Base-by-base conservation (phyloP, 2,888 invertebrate species). In the Dicycla oo region DNA sequence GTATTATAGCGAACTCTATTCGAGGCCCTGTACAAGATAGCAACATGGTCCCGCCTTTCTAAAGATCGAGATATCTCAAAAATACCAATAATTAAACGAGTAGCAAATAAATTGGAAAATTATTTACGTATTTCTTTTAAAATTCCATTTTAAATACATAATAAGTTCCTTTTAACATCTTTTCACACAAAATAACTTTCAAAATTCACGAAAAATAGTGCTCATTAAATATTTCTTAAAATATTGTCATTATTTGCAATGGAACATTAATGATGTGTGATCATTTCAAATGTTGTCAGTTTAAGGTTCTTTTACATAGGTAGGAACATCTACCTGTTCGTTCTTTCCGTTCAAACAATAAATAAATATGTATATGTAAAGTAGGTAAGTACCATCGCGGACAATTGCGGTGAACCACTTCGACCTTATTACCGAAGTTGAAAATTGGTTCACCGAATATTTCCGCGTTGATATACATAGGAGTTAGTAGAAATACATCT, bases 151-250 rank as follows among this genome's bases (percentile, higher is more conserved):
- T 64, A 49, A 34, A 56, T 74, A 61, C 49, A 64, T 43, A 58
- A 40, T 57, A 68, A 53, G n/a, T 69, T 60, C 11, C 51, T 54
- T 75, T 65, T 51, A 75, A 81, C 64, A 81, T 75, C 4, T 71
- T 64, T 75, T 79, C 73, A 80, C 84, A 76, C 79, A 76, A 83
- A 88, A 83, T 75, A 78, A 84, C 80, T 80, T 81, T 74, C 79
- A 87, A 86, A 87, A 85, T 81, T 87, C 86, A 90, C 85, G 58
- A 91, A 93, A 94, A 93, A 93, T 93, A 92, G 91, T 92, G 91
- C 88, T 92, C 79, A 87, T 88, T 91, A 89, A 84, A 91, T 77
- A 72, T 87, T 75, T 88, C 84, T 83, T 88, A 93, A 93, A 93
- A 93, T 94, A 94, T 93, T 92, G 91, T 92, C 91, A 49, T 80